A percentile compares a stretch with the other conserved stretches of the same genome.
phyloP scores from a whole-genome alignment of 2,113 vertebrate species.

The Zingel zingel region DNA sequence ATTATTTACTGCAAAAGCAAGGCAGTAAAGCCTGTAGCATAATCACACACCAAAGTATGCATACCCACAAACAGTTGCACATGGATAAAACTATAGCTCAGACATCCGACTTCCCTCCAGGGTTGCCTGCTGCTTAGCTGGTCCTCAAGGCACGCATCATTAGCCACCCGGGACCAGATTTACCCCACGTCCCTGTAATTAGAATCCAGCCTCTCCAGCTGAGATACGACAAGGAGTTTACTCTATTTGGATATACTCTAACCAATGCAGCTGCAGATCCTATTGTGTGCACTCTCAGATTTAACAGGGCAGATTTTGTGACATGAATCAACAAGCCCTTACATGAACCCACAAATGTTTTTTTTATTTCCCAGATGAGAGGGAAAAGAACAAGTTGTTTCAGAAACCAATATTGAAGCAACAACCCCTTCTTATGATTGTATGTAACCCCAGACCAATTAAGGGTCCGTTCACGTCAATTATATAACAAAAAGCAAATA shows the following conservation, averaged over 20 bases:
- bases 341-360: not conserved
- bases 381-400: not conserved
- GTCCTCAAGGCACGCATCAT: constrained; percentile 38
- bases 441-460: not conserved
- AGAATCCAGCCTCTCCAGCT: constrained; percentile 43
- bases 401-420: not conserved
- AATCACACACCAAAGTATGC: not conserved
- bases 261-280: constrained; percentile 25
- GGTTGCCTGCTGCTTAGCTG: constrained; percentile 13
- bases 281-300: not conserved
- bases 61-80: constrained; percentile 5
- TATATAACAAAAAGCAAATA: not conserved
- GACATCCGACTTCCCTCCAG: not conserved
- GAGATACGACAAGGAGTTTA: constrained; percentile 36
- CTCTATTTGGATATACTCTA: constrained; percentile 34
- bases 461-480: constrained; percentile 18
- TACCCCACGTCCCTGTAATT: constrained; percentile 47
- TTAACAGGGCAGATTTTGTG: constrained; percentile 10
- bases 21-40: not conserved
- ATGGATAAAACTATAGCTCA: constrained; percentile 9
- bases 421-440: not conserved
- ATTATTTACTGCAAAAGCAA: not conserved
- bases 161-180: constrained; percentile 41
- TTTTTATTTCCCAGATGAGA: constrained; percentile 15
- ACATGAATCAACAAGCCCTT: constrained; percentile 13